A percentile compares a stretch with the other conserved stretches of the same genome.
Evolutionary conservation across 2,888 invertebrate genomes (phyloP).

Genomic region (Brachypalpus laphriformis): DNA sequence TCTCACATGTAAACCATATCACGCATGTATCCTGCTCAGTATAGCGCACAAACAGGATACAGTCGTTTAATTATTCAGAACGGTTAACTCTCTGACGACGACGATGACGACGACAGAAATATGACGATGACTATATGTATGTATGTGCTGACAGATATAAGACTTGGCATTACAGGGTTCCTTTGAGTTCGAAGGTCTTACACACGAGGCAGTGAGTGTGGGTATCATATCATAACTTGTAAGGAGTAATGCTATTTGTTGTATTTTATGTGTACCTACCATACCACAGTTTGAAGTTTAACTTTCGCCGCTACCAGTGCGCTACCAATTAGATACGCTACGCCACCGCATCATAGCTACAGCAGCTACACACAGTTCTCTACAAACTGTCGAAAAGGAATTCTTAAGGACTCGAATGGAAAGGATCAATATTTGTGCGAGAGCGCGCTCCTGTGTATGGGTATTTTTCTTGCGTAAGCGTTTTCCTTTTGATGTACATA

Average conservation of each 20-base stretch:
- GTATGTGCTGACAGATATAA: not conserved
- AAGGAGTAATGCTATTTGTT: not conserved
- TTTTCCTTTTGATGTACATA: slow-evolving; percentile 5
- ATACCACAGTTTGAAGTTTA: slow-evolving; percentile 7
- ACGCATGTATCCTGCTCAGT: not conserved
- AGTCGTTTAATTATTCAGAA: slow-evolving; percentile 46
- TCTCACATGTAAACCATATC: not conserved
- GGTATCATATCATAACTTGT: slow-evolving; percentile 19
- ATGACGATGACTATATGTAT: not conserved
- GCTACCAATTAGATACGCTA: slow-evolving; percentile 10
- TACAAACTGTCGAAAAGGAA: slow-evolving; percentile 29
- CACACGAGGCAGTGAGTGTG: not conserved
- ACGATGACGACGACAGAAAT: not conserved
- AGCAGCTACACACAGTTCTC: not conserved
- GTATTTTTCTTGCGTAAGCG: not conserved
- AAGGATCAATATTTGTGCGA: slow-evolving; percentile 13
- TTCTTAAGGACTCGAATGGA: slow-evolving; percentile 1
- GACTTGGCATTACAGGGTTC: not conserved
- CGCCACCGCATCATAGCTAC: not conserved
- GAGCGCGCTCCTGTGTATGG: not conserved
- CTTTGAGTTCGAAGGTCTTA: not conserved
- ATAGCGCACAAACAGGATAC: not conserved
- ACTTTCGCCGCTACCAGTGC: not conserved
- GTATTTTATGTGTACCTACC: not conserved
- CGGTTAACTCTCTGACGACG: slow-evolving; percentile 17